Conservation (phyloP, 2,888 invertebrate species). For the Rhingia rostrata region DNA sequence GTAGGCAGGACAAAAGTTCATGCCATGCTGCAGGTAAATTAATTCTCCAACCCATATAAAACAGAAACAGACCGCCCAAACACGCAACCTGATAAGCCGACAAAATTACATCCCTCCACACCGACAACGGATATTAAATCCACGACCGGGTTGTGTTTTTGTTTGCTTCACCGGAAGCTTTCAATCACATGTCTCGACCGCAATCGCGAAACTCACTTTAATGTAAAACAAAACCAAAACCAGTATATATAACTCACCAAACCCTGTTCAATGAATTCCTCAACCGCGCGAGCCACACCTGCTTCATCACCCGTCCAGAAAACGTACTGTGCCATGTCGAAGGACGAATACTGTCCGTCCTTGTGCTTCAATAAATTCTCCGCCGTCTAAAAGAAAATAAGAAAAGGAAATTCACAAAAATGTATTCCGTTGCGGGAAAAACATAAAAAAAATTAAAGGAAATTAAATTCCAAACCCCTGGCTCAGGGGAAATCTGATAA, state of each 20-base stretch:
- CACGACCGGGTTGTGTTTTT: background rate
- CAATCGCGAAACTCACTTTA: background rate
- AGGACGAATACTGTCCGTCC: constrained; percentile 88
- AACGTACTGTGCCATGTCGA: constrained; percentile 92
- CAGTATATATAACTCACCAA: constrained; percentile 84
- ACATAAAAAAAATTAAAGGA: background rate
- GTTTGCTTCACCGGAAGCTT: constrained; percentile 31
- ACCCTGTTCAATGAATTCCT: constrained; percentile 90
- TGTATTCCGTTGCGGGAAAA: no score
- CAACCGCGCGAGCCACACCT: constrained; percentile 89
- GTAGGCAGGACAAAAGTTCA: background rate
- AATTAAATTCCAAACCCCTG: background rate
- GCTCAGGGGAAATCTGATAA: background rate
- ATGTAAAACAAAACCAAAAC: constrained; percentile 8
- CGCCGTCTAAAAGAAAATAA: constrained; percentile 83
- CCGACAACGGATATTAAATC: constrained; percentile 7
- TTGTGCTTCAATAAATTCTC: constrained; percentile 83
- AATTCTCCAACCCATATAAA: constrained; percentile 14
- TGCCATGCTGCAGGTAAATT: constrained; percentile 47
- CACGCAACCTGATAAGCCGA: constrained; percentile 45
- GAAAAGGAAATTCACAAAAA: constrained; percentile 8
- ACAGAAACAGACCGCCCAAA: constrained; percentile 19
- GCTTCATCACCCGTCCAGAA: constrained; percentile 92
- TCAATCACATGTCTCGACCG: constrained; percentile 46
- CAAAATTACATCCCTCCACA: constrained; percentile 16